phyloP scores from a whole-genome alignment of 2,888 invertebrate genomes.

The Mythimna albipuncta region DNA sequence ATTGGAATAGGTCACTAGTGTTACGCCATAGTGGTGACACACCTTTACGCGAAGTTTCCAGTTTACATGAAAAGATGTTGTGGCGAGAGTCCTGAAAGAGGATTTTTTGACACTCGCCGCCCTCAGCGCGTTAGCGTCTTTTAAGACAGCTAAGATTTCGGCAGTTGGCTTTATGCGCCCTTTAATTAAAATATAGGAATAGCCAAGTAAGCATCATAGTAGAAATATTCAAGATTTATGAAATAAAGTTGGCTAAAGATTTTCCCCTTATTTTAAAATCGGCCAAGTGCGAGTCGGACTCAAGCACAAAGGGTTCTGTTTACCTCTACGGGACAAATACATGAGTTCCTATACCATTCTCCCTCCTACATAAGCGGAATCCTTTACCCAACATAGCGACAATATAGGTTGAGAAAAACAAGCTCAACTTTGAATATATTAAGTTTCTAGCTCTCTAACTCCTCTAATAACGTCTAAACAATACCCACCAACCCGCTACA shows the following conservation, averaged over 20 bases:
- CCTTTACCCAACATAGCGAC: too few species aligned
- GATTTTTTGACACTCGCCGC: slow-evolving; percentile 62
- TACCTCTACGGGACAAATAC: background rate
- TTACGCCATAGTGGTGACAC: slow-evolving; percentile 30
- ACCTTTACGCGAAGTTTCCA: slow-evolving; percentile 31
- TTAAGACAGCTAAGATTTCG: slow-evolving; percentile 27
- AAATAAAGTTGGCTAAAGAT: background rate
- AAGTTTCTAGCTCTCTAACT: background rate
- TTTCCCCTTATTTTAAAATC: background rate
- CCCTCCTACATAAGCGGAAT: too few species aligned
- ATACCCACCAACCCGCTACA: background rate
- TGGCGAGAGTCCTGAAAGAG: slow-evolving; percentile 53
- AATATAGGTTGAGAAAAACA: too few species aligned
- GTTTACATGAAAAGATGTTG: slow-evolving; percentile 60
- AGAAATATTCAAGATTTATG: background rate
- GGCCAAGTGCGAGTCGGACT: too few species aligned
- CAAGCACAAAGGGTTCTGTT: too few species aligned
- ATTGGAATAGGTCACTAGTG: background rate
- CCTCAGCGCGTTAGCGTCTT: slow-evolving; percentile 38
- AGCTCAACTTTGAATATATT: background rate
- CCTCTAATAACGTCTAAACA: slow-evolving; percentile 9
- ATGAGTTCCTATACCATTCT: background rate
- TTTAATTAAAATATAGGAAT: slow-evolving; percentile 42
- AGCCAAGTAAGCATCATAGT: slow-evolving; percentile 5
- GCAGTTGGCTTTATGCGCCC: slow-evolving; percentile 9